Conservation (phyloP, 2,113 vertebrate genomes). For the Acinonyx jubatus region DNA sequence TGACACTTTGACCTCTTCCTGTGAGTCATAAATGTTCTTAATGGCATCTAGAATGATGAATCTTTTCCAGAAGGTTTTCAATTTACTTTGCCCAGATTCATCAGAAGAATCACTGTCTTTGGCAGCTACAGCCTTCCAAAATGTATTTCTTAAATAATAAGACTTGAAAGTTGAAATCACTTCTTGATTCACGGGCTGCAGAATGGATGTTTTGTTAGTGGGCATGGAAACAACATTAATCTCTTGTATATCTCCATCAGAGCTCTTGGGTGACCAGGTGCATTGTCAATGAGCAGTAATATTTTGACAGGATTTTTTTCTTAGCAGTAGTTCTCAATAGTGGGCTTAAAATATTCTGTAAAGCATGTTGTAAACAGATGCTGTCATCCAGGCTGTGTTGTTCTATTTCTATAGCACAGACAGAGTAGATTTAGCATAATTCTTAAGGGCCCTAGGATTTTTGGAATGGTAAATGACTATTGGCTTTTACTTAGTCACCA, state of each 20-base stretch:
- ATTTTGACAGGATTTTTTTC: background rate
- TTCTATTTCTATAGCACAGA: background rate
- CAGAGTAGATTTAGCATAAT: background rate
- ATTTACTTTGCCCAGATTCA: background rate
- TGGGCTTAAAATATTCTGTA: background rate
- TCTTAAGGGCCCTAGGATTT: background rate
- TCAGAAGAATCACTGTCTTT: background rate
- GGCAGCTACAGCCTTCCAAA: background rate
- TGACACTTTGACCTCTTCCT: background rate
- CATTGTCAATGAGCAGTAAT: background rate
- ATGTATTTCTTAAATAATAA: background rate
- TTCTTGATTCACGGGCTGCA: background rate
- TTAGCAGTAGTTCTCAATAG: background rate
- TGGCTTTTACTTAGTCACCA: background rate
- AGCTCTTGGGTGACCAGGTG: background rate
- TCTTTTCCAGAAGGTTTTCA: background rate
- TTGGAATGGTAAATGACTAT: background rate
- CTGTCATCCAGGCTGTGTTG: background rate
- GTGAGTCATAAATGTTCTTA: background rate
- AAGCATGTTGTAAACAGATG: background rate
- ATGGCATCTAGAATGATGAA: background rate
- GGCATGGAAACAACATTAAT: background rate
- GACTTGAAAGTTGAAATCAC: background rate
- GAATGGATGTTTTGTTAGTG: background rate
- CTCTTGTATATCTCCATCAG: background rate